Percentiles rank a stretch among this genome's conserved stretches.
phyloP scores from a whole-genome alignment of 1,140 invertebrate species.

The Lycorma delicatula region DNA sequence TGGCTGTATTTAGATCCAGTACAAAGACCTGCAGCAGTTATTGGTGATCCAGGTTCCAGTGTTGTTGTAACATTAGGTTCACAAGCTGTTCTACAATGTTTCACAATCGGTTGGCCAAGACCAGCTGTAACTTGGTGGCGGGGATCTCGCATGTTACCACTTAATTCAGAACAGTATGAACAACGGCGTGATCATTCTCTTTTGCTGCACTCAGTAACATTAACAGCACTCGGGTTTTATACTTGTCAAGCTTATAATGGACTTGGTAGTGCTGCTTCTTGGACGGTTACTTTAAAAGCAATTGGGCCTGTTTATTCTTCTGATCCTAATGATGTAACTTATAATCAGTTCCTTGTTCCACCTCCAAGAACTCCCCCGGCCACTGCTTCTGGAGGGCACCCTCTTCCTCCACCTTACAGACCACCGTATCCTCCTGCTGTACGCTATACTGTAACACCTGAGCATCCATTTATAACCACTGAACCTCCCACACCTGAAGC shows the following conservation, averaged over 20 bases:
- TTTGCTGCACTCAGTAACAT: conserved; percentile 56
- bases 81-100: conserved; percentile 64
- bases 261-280: conserved; percentile 61
- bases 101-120: conserved; percentile 70
- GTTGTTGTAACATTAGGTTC: conserved; percentile 60
- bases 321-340: conserved; percentile 34
- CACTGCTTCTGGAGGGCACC: conserved; percentile 18
- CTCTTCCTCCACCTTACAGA: conserved; percentile 23
- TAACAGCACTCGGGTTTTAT: conserved; percentile 69
- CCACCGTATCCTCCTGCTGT: conserved; percentile 23
- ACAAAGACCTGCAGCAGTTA: conserved; percentile 41
- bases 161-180: conserved; percentile 59
- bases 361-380: conserved; percentile 30
- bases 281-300: conserved; percentile 60
- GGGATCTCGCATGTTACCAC: conserved; percentile 61
- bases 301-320: conserved; percentile 48
- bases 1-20: conserved; percentile 39
- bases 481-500: conserved; percentile 13
- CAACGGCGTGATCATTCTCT: conserved; percentile 64
- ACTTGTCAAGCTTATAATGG: conserved; percentile 83
- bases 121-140: conserved; percentile 81
- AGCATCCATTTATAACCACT: conserved; percentile 27
- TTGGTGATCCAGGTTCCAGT: conserved; percentile 47
- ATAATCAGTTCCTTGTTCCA: conserved; percentile 34
- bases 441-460: conserved; percentile 30